Percentiles rank a stretch among this genome's conserved stretches.
Evolutionary conservation across 2,888 invertebrate species (phyloP).

Genomic region (Antheraea assamensis): DNA sequence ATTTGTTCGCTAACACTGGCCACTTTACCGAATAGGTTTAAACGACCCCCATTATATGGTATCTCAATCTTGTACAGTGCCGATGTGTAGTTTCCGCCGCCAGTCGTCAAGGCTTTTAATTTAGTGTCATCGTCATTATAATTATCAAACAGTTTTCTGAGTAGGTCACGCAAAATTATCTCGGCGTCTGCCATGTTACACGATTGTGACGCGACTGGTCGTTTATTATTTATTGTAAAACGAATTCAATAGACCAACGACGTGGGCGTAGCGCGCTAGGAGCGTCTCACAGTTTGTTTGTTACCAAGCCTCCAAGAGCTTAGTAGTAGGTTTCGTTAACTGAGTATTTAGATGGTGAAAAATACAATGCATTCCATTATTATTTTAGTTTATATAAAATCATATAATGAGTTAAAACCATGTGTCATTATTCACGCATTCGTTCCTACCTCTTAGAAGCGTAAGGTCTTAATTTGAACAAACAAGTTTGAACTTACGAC

Average conservation of each 20-base stretch:
- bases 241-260: background rate
- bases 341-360: no score
- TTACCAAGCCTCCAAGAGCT: background rate
- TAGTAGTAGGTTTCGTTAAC: no score
- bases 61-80: conserved; percentile 29
- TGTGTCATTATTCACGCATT: no score
- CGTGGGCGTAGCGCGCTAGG: background rate
- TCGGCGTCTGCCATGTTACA: conserved; percentile 23
- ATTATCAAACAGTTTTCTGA: conserved; percentile 23
- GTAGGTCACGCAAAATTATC: conserved; percentile 18
- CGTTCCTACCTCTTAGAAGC: no score
- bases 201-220: background rate
- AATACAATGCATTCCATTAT: no score
- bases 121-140: conserved; percentile 20
- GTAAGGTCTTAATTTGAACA: no score
- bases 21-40: conserved; percentile 24
- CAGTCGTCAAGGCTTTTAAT: conserved; percentile 25
- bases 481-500: background rate
- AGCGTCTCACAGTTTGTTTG: background rate
- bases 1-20: conserved; percentile 23
- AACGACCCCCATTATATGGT: background rate
- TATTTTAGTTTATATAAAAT: no score
- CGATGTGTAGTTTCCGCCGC: conserved; percentile 33
- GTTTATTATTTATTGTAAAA: background rate
- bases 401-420: no score